These are phyloP conservation scores for Pardalotus punctatus DNA, from an alignment of 2,113 vertebrate species.

Conservation along the genomic window DNA sequence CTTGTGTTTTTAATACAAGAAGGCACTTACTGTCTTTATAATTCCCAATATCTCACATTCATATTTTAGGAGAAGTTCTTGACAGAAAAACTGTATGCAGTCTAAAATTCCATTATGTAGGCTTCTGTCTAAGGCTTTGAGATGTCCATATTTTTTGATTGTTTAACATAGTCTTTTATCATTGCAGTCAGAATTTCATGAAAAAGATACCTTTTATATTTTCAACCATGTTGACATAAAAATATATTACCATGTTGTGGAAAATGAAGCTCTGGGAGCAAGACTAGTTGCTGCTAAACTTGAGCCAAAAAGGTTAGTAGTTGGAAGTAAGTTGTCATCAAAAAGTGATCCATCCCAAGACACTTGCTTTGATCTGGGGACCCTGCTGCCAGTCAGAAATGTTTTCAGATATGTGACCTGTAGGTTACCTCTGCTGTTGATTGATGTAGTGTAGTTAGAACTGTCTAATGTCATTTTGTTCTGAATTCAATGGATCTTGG, in stretches of 20 bases:
- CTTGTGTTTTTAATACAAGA: background rate
- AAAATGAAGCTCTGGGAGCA: conserved; percentile 81
- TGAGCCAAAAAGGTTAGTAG: conserved; percentile 91
- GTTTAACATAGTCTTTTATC: conserved; percentile 3
- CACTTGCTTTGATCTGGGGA: background rate
- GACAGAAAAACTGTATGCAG: background rate
- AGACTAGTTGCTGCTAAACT: conserved; percentile 93
- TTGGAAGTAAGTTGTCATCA: background rate
- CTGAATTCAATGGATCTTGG: background rate
- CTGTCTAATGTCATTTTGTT: background rate
- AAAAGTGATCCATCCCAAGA: background rate
- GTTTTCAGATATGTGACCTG: background rate
- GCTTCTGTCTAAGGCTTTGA: background rate
- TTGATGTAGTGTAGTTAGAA: background rate
- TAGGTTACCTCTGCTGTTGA: background rate
- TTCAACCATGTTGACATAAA: conserved; percentile 98
- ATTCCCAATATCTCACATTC: background rate
- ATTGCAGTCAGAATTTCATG: conserved; percentile 88
- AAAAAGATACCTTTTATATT: conserved; percentile 90
- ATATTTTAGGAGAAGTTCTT: background rate
- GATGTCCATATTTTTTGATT: background rate
- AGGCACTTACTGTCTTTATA: background rate
- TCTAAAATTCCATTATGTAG: background rate
- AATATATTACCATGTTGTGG: conserved; percentile 88
- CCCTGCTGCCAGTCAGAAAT: background rate